Evolutionary conservation across 2,797 vertebrate species (phyloP).

Genomic region (Sebastes matsubarae): DNA sequence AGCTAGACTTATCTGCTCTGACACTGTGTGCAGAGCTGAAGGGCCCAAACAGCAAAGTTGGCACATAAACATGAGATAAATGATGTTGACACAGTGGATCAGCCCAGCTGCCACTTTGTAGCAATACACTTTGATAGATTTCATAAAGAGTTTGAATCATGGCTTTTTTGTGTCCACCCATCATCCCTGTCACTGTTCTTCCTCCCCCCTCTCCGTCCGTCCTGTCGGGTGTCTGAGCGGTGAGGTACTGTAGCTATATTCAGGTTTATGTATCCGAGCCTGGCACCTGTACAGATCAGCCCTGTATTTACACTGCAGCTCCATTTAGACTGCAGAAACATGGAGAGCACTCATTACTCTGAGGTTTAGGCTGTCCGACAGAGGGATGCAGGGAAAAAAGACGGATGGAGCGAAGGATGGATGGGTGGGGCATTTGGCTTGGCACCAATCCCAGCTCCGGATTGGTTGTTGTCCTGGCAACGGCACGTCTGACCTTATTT

Average conservation of each 20-base stretch:
- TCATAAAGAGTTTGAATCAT: slow-evolving; percentile 53
- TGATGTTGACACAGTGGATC: slow-evolving; percentile 54
- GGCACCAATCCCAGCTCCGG: slow-evolving; percentile 65
- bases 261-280: slow-evolving; percentile 47
- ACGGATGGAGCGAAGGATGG: slow-evolving; percentile 45
- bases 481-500: slow-evolving; percentile 80
- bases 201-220: not conserved
- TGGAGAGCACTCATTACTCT: slow-evolving; percentile 81
- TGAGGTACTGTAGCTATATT: slow-evolving; percentile 43
- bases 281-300: slow-evolving; percentile 72
- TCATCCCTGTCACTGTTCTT: slow-evolving; percentile 40
- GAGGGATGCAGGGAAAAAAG: slow-evolving; percentile 51
- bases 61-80: slow-evolving; percentile 50
- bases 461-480: slow-evolving; percentile 79
- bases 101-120: slow-evolving; percentile 46
- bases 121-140: slow-evolving; percentile 57
- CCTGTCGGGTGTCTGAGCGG: slow-evolving; percentile 22
- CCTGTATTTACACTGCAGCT: slow-evolving; percentile 72
- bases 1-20: slow-evolving; percentile 1
- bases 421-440: slow-evolving; percentile 70
- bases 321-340: slow-evolving; percentile 71
- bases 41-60: slow-evolving; percentile 21
- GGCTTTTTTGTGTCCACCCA: slow-evolving; percentile 44
- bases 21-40: slow-evolving; percentile 3
- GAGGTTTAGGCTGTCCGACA: slow-evolving; percentile 75